Base-by-base conservation (phyloP, 2,797 vertebrate species). In the Lycodopsis pacificus region DNA sequence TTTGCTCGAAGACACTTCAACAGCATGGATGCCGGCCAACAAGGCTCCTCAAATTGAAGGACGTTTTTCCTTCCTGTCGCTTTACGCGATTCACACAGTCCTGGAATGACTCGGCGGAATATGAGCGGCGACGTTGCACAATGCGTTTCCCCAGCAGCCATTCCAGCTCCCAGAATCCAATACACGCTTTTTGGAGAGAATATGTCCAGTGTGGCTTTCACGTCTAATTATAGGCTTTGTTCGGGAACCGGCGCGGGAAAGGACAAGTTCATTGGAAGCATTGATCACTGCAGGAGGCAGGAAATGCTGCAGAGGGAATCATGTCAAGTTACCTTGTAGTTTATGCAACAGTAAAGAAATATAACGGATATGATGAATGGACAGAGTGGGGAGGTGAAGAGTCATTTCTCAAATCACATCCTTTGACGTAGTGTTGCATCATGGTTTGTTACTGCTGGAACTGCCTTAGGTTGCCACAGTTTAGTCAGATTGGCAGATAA, bases 141-240 rank as follows among this genome's bases (percentile, higher is more conserved):
- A 83, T 19, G 48, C 48, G 44, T 7, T 71, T 62, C 69, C 71
- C 65, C 61, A 44, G 62, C 34, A 77, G 77, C 69, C 4, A 27
- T 67, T 77, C 58, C 58, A 57, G 46, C 65, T 71, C 76, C 53
- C 86, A 73, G 38, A 78, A 83, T 65, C 13, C 5, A 2, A 82
- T 80, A 54, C 53, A 69, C 67, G 5, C 30, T 32, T 58, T 73
- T n/a, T 77, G 44, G 36, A 76, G 77, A 77, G 69, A 75, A 71
- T 56, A 77, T 76, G 59, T 72, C 69, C 81, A 87, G 77, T 70
- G 73, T 87, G 76, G 80, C 65, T 90, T 81, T 79, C 73, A 53
- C 38, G 3, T 76, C 65, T 89, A 86, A 90, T 89, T 86, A 85
- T 86, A 87, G 83, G 70, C 42, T 54, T 48, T n/a, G 17, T 73